Evolutionary conservation across 2,888 invertebrate genomes (phyloP).

Genomic region (Ctenicera cuprea): DNA sequence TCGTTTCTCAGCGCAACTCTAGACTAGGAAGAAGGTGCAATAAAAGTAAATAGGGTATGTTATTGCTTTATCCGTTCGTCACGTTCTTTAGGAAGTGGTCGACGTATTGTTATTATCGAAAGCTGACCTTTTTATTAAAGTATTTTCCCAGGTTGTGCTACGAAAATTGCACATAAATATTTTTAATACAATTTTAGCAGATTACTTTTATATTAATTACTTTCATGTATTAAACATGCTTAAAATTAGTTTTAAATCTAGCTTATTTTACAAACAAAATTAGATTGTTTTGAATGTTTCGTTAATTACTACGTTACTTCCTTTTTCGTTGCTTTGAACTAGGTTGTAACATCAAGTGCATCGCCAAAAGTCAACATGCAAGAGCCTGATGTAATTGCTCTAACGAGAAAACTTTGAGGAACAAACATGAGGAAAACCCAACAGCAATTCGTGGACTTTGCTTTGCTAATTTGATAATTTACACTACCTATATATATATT

Average conservation of each 20-base stretch:
- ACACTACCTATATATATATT: too few species aligned
- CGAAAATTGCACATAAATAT: too few species aligned
- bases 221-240: too few species aligned
- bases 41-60: slow-evolving; percentile 8
- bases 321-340: neutral
- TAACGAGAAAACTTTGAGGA: slow-evolving; percentile 33
- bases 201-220: too few species aligned
- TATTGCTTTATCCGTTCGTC: slow-evolving; percentile 13
- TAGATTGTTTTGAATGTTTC: neutral
- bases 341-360: slow-evolving; percentile 4
- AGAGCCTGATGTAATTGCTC: slow-evolving; percentile 27
- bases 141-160: neutral
- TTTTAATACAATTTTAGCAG: too few species aligned
- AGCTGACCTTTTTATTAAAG: slow-evolving; percentile 6
- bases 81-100: slow-evolving; percentile 9
- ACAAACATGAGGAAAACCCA: slow-evolving; percentile 26
- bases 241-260: too few species aligned
- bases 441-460: slow-evolving; percentile 20
- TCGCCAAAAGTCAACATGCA: slow-evolving; percentile 22
- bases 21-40: neutral
- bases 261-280: neutral
- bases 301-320: slow-evolving; percentile 13
- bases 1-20: neutral
- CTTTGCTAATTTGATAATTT: slow-evolving; percentile 32
- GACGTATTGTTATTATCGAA: slow-evolving; percentile 5